A percentile compares a stretch with the other conserved stretches of the same genome.
These are phyloP conservation scores for Watsonalla cultraria DNA, from an alignment of 2,888 invertebrate species.

Conservation along the genomic window DNA sequence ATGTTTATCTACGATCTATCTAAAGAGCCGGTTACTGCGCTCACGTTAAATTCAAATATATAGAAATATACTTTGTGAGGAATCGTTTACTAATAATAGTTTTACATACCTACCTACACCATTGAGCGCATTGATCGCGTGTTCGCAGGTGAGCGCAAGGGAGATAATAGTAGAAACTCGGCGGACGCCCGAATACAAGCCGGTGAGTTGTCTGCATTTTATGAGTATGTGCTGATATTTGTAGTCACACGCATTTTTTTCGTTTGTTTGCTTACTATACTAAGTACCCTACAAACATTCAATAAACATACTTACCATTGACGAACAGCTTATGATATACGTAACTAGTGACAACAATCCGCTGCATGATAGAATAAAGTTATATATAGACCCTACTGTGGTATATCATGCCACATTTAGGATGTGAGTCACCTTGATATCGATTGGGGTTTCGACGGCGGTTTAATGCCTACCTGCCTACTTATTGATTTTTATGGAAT, in stretches of 20 bases:
- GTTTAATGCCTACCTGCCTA: neutral
- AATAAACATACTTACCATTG: too few species aligned
- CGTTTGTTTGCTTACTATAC: slow-evolving; percentile 11
- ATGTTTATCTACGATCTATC: too few species aligned
- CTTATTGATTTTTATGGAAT: slow-evolving; percentile 19
- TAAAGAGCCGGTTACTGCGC: too few species aligned
- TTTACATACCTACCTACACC: slow-evolving; percentile 34
- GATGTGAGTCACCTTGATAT: slow-evolving; percentile 58
- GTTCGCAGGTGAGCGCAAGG: slow-evolving; percentile 74
- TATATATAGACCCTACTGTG: slow-evolving; percentile 56
- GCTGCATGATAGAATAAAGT: slow-evolving; percentile 57
- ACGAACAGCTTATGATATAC: too few species aligned
- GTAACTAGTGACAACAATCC: slow-evolving; percentile 31
- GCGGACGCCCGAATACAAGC: slow-evolving; percentile 67
- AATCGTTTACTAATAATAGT: slow-evolving; percentile 33
- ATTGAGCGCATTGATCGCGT: slow-evolving; percentile 70
- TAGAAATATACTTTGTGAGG: too few species aligned
- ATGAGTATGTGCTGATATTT: slow-evolving; percentile 13
- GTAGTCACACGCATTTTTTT: slow-evolving; percentile 13
- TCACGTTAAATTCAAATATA: too few species aligned
- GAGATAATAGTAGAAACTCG: slow-evolving; percentile 72
- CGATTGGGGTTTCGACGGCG: slow-evolving; percentile 39
- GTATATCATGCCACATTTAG: slow-evolving; percentile 46
- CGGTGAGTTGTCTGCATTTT: slow-evolving; percentile 58
- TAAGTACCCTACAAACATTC: too few species aligned